A percentile compares a stretch with the other conserved stretches of the same genome.
Conservation (phyloP, 2,113 vertebrate species). For the Orthonyx spaldingii region DNA sequence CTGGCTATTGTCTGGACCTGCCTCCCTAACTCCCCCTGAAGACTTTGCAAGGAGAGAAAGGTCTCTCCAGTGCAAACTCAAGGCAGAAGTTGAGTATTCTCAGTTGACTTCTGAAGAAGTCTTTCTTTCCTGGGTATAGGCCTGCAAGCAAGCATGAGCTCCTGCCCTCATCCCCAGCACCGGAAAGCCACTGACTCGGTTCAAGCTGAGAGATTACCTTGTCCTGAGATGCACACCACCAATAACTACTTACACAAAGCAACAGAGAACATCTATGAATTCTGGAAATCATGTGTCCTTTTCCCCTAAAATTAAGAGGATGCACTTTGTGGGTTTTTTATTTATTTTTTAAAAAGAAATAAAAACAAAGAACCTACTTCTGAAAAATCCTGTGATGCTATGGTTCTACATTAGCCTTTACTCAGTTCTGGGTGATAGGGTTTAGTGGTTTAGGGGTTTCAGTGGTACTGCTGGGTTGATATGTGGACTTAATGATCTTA, state of each 20-base stretch:
- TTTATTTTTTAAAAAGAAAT: background rate
- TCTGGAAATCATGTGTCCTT: background rate
- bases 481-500: no score
- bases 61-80: background rate
- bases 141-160: rapidly evolving
- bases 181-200: background rate
- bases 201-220: background rate
- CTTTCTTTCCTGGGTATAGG: background rate
- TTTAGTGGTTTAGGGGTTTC: background rate
- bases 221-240: background rate
- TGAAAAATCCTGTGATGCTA: background rate
- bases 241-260: background rate
- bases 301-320: background rate
- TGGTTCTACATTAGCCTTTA: background rate
- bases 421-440: background rate
- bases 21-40: background rate
- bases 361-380: background rate
- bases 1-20: background rate
- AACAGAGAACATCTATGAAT: background rate
- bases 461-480: background rate
- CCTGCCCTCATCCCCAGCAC: background rate
- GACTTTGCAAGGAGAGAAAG: background rate
- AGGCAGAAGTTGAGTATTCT: background rate
- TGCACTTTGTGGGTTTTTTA: background rate
- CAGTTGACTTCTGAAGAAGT: background rate